Conservation (phyloP, 2,113 vertebrate species). For the Meles meles region DNA sequence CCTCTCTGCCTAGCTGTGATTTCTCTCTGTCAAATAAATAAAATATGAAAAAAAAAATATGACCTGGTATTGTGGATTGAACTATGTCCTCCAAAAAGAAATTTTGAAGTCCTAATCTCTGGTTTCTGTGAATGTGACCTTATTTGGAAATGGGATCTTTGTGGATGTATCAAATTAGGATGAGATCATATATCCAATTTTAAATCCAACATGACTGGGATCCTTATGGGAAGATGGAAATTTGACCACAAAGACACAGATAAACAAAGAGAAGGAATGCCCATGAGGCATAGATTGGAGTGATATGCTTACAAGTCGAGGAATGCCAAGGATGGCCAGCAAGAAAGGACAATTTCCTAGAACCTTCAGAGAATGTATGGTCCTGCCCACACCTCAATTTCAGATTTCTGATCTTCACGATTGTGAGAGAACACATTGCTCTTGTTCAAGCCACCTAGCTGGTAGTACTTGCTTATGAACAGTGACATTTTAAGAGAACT, state of each 20-base stretch:
- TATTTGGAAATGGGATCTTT: neutral
- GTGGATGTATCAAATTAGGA: neutral
- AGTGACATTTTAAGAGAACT: neutral
- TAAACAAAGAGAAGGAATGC: neutral
- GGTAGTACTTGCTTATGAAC: neutral
- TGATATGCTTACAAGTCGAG: neutral
- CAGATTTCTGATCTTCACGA: neutral
- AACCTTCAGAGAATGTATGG: neutral
- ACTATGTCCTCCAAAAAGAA: neutral
- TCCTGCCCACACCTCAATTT: neutral
- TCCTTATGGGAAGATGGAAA: constrained; percentile 10
- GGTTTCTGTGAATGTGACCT: neutral
- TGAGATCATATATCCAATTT: neutral
- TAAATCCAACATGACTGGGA: neutral
- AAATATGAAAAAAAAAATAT: too few species aligned
- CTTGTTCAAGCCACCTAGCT: neutral
- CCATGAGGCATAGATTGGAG: neutral
- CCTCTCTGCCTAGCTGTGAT: too few species aligned
- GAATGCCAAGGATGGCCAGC: neutral
- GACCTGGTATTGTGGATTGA: neutral
- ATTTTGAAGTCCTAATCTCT: neutral
- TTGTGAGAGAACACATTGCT: neutral
- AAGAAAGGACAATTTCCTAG: neutral
- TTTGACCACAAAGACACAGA: neutral
- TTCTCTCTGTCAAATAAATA: too few species aligned